Percentiles rank a stretch among this genome's conserved stretches.
Evolutionary conservation across 2,888 invertebrate genomes (phyloP).

Genomic region (Sinotaia quadrata): DNA sequence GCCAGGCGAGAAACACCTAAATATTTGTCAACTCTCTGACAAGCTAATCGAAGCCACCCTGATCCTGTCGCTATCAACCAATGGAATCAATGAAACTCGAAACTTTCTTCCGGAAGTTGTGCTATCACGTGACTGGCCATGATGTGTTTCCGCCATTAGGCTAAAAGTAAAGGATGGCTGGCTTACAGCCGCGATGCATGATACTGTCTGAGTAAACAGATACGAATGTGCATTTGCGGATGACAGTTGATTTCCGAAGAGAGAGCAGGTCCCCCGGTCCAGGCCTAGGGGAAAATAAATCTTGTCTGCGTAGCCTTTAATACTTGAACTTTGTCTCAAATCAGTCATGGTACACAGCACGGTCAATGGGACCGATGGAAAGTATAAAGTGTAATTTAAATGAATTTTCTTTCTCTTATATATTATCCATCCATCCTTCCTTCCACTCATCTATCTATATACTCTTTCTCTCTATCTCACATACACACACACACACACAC

Average conservation of each 20-base stretch:
- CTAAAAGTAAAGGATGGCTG: conserved; percentile 13
- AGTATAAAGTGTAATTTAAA: too few species aligned
- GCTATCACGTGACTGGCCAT: conserved; percentile 37
- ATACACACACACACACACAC: background rate
- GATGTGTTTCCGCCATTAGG: conserved; percentile 38
- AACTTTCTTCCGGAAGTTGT: conserved; percentile 34
- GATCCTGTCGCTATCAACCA: conserved; percentile 29
- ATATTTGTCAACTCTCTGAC: conserved; percentile 39
- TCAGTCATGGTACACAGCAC: background rate
- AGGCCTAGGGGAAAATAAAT: conserved; percentile 19
- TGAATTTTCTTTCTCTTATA: background rate
- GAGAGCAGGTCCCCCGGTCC: conserved; percentile 18
- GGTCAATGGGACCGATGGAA: too few species aligned
- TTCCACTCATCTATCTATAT: too few species aligned
- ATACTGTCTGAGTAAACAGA: conserved; percentile 33
- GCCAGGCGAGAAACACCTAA: conserved; percentile 36
- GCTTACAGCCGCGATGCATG: conserved; percentile 33
- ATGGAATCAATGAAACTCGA: conserved; percentile 37
- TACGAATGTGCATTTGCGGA: conserved; percentile 32
- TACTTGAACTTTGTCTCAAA: background rate
- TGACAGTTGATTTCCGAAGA: conserved; percentile 38
- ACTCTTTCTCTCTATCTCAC: too few species aligned
- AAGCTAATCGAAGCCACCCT: conserved; percentile 34
- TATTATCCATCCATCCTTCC: background rate
- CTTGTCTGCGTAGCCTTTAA: conserved; percentile 3